Conservation (phyloP, 1,140 invertebrate genomes). For the Lerema accius region DNA sequence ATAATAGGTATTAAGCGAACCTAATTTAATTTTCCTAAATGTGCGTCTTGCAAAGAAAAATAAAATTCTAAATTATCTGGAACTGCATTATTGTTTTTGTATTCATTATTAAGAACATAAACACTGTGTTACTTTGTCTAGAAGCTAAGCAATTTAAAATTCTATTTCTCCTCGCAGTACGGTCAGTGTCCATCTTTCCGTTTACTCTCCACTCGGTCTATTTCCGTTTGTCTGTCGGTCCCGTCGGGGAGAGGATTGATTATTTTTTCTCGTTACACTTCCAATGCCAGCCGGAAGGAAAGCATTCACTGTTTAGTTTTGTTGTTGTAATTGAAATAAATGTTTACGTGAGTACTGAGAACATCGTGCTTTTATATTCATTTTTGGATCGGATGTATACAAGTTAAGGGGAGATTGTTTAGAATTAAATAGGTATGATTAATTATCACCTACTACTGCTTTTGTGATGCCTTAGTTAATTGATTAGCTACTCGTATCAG, state of each 20-base stretch:
- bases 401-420: background rate
- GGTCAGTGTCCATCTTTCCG: slow-evolving; percentile 2
- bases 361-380: background rate
- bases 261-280: slow-evolving; percentile 19
- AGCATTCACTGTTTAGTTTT: slow-evolving; percentile 9
- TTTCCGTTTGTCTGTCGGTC: slow-evolving; percentile 1
- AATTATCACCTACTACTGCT: too few relatives aligned
- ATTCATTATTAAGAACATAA: too few relatives aligned
- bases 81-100: too few relatives aligned
- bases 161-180: background rate
- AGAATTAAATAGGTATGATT: too few relatives aligned
- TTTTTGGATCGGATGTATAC: background rate
- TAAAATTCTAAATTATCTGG: too few relatives aligned
- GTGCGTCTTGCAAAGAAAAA: too few relatives aligned
- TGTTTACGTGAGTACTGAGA: slow-evolving; percentile 3
- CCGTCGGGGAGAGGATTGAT: slow-evolving; percentile 13
- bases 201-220: slow-evolving; percentile 15
- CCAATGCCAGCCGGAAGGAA: slow-evolving; percentile 4
- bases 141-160: background rate
- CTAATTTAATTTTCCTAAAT: too few relatives aligned
- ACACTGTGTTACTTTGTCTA: too few relatives aligned
- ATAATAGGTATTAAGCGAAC: too few relatives aligned
- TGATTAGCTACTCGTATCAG: too few relatives aligned
- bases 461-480: too few relatives aligned
- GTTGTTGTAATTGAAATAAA: slow-evolving; percentile 19